Conservation (phyloP, 2,888 invertebrate genomes). For the Achlya flavicornis region DNA sequence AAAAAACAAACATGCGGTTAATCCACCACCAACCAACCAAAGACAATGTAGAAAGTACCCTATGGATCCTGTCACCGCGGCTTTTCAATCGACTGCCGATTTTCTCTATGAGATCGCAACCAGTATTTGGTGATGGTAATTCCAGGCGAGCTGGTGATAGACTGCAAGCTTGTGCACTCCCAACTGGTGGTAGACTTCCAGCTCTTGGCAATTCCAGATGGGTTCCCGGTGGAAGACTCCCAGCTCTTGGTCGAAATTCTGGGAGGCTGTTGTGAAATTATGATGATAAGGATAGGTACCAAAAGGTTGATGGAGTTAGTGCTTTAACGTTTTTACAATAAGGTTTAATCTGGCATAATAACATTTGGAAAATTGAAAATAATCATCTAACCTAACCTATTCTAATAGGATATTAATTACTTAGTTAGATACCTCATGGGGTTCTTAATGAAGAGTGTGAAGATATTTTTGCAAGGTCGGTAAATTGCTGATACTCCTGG, state of each 20-base stretch:
- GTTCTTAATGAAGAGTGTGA: no score
- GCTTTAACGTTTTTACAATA: no score
- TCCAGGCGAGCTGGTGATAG: slow-evolving; percentile 36
- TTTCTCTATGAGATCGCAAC: slow-evolving; percentile 76
- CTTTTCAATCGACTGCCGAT: slow-evolving; percentile 80
- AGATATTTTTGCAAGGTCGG: no score
- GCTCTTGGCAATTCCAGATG: slow-evolving; percentile 42
- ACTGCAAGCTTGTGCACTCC: slow-evolving; percentile 56
- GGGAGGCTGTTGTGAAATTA: slow-evolving; percentile 41
- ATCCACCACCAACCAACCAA: slow-evolving; percentile 11
- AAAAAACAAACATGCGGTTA: slow-evolving; percentile 10
- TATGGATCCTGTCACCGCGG: slow-evolving; percentile 84
- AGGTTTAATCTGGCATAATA: no score
- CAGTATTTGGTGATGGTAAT: slow-evolving; percentile 44
- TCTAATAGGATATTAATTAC: no score
- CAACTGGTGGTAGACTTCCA: slow-evolving; percentile 57
- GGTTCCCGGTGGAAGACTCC: slow-evolving; percentile 65
- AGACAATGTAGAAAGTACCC: slow-evolving; percentile 72
- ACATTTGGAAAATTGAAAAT: no score
- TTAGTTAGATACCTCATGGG: no score
- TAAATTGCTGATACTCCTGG: no score
- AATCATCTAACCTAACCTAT: no score
- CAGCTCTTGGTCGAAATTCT: slow-evolving; percentile 64
- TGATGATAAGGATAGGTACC: not conserved
- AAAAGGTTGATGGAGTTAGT: not conserved